phyloP scores from a whole-genome alignment of 1,140 invertebrate genomes.

The Orius insidiosus region DNA sequence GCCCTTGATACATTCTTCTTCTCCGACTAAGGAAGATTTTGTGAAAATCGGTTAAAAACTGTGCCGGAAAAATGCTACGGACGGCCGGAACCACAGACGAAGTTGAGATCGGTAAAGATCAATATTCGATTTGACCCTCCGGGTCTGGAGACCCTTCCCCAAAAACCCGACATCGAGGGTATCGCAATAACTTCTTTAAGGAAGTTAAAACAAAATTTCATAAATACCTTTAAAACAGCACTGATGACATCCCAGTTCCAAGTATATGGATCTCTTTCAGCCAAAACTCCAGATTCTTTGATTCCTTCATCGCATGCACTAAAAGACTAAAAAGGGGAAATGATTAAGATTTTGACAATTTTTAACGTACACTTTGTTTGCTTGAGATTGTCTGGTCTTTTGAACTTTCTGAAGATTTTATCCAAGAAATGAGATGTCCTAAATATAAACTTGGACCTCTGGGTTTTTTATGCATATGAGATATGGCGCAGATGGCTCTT shows the following conservation, averaged over 20 bases:
- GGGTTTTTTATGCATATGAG: slow-evolving; percentile 50
- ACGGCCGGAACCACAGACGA: too few species aligned
- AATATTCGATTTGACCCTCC: too few species aligned
- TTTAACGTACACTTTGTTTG: slow-evolving; percentile 13
- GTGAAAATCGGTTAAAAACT: too few species aligned
- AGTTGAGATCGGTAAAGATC: too few species aligned
- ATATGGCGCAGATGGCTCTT: slow-evolving; percentile 59
- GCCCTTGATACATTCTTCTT: too few species aligned
- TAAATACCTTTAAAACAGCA: slow-evolving; percentile 51
- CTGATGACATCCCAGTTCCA: slow-evolving; percentile 78
- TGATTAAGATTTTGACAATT: not conserved
- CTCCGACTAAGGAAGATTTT: too few species aligned
- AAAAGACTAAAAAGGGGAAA: slow-evolving; percentile 2
- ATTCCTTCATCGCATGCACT: slow-evolving; percentile 39
- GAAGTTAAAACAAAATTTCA: not conserved
- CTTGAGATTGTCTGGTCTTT: not conserved
- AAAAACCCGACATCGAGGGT: too few species aligned
- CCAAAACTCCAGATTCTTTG: slow-evolving; percentile 54
- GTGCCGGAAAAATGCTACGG: too few species aligned
- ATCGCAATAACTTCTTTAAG: too few species aligned
- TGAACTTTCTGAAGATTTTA: slow-evolving; percentile 10
- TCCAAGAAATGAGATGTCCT: slow-evolving; percentile 47
- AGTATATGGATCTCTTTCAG: slow-evolving; percentile 44
- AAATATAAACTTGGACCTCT: slow-evolving; percentile 62
- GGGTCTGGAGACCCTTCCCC: too few species aligned